Evolutionary conservation across 2,113 vertebrate species (phyloP).

Genomic region (Sialia sialis): DNA sequence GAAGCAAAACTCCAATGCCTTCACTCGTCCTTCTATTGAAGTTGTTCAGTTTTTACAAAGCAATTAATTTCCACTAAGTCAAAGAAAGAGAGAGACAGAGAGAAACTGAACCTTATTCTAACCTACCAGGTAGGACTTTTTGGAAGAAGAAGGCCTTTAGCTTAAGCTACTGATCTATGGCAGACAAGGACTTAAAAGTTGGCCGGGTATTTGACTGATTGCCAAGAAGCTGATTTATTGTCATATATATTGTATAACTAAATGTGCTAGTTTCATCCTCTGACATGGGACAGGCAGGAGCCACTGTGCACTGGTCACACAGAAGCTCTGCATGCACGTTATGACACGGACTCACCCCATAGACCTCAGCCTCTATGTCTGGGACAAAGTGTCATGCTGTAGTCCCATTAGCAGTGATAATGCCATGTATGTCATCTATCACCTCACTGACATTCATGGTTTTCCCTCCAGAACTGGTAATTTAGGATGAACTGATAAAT

Average conservation of each 20-base stretch:
- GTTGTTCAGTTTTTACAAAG: not conserved
- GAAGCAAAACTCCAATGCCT: not conserved
- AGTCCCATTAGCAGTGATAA: not conserved
- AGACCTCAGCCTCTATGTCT: not conserved
- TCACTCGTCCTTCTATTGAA: not conserved
- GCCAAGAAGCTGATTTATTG: not conserved
- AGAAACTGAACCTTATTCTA: not conserved
- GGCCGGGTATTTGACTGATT: not conserved
- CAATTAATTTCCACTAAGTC: not conserved
- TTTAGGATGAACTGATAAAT: not conserved
- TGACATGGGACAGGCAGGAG: not conserved
- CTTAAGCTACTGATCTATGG: not conserved
- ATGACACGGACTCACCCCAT: not conserved
- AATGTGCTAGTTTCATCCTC: not conserved
- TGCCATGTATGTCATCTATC: not conserved
- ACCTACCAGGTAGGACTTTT: not conserved
- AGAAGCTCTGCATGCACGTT: not conserved
- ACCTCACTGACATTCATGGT: fast-evolving
- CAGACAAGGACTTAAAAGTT: not conserved
- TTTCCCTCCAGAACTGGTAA: not conserved
- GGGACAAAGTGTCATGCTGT: not conserved
- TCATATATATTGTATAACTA: not conserved
- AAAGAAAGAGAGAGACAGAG: not conserved
- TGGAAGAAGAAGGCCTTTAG: not conserved
- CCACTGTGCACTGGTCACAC: not conserved